Conservation (phyloP, 2,797 vertebrate genomes). For the Vireo griseus region DNA sequence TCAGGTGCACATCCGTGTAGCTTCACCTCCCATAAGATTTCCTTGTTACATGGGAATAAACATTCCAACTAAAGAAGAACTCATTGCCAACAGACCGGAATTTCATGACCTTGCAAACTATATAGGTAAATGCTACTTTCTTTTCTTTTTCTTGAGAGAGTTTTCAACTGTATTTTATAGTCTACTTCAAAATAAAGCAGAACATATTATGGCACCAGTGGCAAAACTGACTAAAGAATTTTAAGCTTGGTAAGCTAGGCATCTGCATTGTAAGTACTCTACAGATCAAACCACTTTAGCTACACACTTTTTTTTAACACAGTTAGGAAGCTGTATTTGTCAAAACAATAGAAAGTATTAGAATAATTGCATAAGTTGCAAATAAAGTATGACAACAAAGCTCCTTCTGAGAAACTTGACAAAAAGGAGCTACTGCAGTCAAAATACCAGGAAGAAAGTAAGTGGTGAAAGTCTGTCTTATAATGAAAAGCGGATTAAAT, state of each 20-base stretch:
- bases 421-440: background rate
- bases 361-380: background rate
- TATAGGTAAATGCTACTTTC: slow-evolving; percentile 80
- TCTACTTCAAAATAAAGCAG: background rate
- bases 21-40: slow-evolving; percentile 92
- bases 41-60: slow-evolving; percentile 99
- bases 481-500: background rate
- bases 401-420: background rate
- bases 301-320: background rate
- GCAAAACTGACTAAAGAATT: background rate
- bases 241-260: background rate
- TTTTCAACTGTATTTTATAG: background rate
- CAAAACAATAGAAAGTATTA: background rate
- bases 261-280: background rate
- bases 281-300: background rate
- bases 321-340: background rate
- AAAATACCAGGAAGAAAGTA: background rate
- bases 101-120: slow-evolving; percentile 90
- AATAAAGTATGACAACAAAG: background rate
- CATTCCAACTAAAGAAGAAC: slow-evolving; percentile 98
- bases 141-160: background rate
- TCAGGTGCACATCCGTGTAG: slow-evolving; percentile 95
- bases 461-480: background rate
- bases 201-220: background rate
- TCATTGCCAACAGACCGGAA: slow-evolving; percentile 96